Conservation (phyloP, 2,888 invertebrate species). For the Drepana falcataria region DNA sequence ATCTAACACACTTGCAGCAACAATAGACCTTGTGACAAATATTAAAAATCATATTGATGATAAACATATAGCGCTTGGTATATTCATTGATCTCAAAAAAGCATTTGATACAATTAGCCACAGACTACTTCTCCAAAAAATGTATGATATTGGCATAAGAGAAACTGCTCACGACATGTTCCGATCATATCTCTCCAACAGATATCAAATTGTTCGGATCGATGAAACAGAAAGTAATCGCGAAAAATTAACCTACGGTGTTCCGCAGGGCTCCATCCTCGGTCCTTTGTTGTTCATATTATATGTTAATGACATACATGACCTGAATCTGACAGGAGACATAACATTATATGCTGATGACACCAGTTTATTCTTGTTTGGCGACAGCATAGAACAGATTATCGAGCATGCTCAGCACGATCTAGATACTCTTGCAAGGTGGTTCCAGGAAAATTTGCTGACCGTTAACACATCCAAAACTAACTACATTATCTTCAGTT, state of each 20-base stretch:
- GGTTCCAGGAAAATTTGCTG: slow-evolving; percentile 14
- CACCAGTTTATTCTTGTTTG: slow-evolving; percentile 15
- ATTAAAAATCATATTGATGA: slow-evolving; percentile 14
- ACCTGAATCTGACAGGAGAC: slow-evolving; percentile 3
- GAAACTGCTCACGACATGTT: slow-evolving; percentile 7
- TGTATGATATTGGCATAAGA: slow-evolving; percentile 7
- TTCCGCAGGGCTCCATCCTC: slow-evolving; percentile 12
- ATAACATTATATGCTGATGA: slow-evolving; percentile 14
- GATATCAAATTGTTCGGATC: slow-evolving; percentile 12
- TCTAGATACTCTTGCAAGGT: slow-evolving; percentile 7
- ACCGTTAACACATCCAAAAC: slow-evolving; percentile 14
- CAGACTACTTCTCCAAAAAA: slow-evolving; percentile 6
- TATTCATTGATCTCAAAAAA: slow-evolving; percentile 19
- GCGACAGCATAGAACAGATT: slow-evolving; percentile 6
- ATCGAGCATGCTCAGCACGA: slow-evolving; percentile 9
- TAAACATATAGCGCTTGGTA: slow-evolving; percentile 10
- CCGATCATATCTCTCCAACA: slow-evolving; percentile 7
- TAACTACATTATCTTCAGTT: not conserved
- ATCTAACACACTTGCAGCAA: slow-evolving; percentile 10
- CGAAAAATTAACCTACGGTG: slow-evolving; percentile 5
- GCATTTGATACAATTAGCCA: too few species aligned
- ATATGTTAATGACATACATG: not conserved
- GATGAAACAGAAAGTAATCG: slow-evolving; percentile 3
- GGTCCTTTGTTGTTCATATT: slow-evolving; percentile 6
- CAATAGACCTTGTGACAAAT: slow-evolving; percentile 12